A percentile compares a stretch with the other conserved stretches of the same genome.
Conservation (phyloP, 1,140 invertebrate species). For the Pachyrhynchus sulphureomaculatus region DNA sequence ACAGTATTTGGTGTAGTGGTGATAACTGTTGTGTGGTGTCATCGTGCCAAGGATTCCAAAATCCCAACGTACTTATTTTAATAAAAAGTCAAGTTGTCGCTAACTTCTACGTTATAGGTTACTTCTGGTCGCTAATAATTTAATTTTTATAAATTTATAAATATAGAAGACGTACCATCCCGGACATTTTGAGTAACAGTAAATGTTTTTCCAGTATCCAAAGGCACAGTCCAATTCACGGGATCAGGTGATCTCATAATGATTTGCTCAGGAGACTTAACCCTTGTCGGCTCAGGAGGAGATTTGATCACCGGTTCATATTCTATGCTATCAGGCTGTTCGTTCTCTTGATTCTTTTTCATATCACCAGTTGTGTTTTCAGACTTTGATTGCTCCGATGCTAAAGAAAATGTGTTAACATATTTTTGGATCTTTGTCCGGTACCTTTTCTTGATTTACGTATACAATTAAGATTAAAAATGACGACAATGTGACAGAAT, state of each 20-base stretch:
- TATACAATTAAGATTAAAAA: too few relatives aligned
- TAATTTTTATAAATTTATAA: too few relatives aligned
- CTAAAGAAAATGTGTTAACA: slow-evolving; percentile 22
- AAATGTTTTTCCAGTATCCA: slow-evolving; percentile 90
- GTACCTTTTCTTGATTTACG: too few relatives aligned
- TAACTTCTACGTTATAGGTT: too few relatives aligned
- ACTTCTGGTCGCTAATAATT: too few relatives aligned
- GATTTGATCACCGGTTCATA: slow-evolving; percentile 80
- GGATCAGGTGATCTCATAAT: slow-evolving; percentile 87
- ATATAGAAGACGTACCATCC: slow-evolving; percentile 76
- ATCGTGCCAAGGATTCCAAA: too few relatives aligned
- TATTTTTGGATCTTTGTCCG: background rate
- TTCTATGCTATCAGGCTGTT: slow-evolving; percentile 52
- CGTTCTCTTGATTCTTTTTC: slow-evolving; percentile 54
- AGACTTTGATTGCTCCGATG: slow-evolving; percentile 36
- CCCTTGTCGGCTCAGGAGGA: slow-evolving; percentile 85
- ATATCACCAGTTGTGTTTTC: slow-evolving; percentile 36
- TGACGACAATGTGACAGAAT: too few relatives aligned
- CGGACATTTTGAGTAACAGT: slow-evolving; percentile 88
- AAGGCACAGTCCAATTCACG: slow-evolving; percentile 91
- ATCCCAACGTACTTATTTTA: too few relatives aligned
- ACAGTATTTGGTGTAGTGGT: too few relatives aligned
- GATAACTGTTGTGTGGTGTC: too few relatives aligned
- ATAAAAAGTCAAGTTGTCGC: too few relatives aligned
- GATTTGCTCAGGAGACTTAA: slow-evolving; percentile 90